These are phyloP conservation scores for Nematolebias whitei DNA, from an alignment of 2,113 vertebrate genomes.

Conservation along the genomic window DNA sequence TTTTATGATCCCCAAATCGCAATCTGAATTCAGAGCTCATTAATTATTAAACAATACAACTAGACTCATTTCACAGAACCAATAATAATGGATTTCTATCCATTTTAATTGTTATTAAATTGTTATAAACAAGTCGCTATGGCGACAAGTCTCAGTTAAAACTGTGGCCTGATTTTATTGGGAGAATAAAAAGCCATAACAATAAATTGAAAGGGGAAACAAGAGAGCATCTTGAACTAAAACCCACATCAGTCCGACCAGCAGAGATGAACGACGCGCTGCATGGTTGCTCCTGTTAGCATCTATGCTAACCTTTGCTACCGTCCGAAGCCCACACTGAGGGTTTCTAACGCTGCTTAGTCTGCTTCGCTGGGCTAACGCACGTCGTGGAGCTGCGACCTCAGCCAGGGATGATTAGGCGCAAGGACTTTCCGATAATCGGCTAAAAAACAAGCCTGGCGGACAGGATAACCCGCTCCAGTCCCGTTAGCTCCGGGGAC, in stretches of 20 bases:
- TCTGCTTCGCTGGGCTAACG: conserved; percentile 27
- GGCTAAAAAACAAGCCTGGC: conserved; percentile 65
- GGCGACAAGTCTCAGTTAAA: too few species aligned
- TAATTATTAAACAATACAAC: too few species aligned
- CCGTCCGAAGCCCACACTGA: neutral
- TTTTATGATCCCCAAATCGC: too few species aligned
- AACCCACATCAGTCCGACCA: neutral
- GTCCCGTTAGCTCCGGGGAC: conserved; percentile 54
- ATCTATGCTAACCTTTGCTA: conserved; percentile 23
- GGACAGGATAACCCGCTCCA: conserved; percentile 49
- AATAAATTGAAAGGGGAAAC: too few species aligned
- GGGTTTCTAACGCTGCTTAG: neutral
- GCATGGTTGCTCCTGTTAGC: conserved; percentile 39
- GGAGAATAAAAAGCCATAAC: too few species aligned
- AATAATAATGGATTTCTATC: too few species aligned
- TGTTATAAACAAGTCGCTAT: too few species aligned
- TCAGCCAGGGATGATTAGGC: conserved; percentile 55
- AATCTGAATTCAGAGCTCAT: too few species aligned
- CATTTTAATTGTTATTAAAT: too few species aligned
- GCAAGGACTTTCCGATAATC: conserved; percentile 71
- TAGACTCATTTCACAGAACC: too few species aligned
- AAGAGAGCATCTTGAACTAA: neutral
- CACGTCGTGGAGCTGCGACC: conserved; percentile 31
- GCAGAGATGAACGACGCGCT: conserved; percentile 14
- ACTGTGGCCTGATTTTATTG: too few species aligned